phyloP scores from a whole-genome alignment of 1,140 invertebrate species.

The Leucophenga varia region DNA sequence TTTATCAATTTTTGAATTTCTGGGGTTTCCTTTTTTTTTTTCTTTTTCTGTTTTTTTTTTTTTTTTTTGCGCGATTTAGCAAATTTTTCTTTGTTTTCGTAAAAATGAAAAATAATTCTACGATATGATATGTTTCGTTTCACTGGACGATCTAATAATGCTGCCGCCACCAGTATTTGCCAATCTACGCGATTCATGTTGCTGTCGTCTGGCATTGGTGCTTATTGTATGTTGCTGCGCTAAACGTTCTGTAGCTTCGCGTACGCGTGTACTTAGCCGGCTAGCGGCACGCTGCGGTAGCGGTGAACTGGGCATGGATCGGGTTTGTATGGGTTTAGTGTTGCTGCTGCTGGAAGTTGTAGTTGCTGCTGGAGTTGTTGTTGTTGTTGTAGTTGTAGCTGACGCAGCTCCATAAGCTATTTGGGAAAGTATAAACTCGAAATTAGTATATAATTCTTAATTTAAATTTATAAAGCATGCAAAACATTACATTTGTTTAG shows the following conservation, averaged over 20 bases:
- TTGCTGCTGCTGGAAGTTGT: constrained; percentile 15
- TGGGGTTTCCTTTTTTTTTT: constrained; percentile 3
- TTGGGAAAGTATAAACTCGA: not conserved
- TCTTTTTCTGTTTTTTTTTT: not conserved
- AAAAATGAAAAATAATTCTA: constrained; percentile 31
- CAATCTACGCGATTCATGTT: constrained; percentile 22
- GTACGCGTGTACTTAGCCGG: constrained; percentile 52
- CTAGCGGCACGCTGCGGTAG: constrained; percentile 37
- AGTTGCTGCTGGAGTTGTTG: constrained; percentile 17
- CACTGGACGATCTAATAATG: constrained; percentile 45
- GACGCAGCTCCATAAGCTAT: not conserved
- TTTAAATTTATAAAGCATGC: not conserved
- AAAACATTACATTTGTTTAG: constrained; percentile 18
- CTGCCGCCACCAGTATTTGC: constrained; percentile 19
- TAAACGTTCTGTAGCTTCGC: constrained; percentile 47
- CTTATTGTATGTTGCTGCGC: constrained; percentile 46
- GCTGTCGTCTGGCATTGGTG: constrained; percentile 28
- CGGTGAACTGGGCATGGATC: constrained; percentile 47
- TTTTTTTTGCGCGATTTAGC: constrained; percentile 16
- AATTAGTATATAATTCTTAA: not conserved
- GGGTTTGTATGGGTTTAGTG: constrained; percentile 27
- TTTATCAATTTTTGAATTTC: constrained; percentile 18
- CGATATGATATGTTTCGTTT: constrained; percentile 50
- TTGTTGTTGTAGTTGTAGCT: not conserved
- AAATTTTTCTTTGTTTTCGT: no score